Conservation (phyloP, 2,113 vertebrate species). For the Hepsetus odoe region DNA sequence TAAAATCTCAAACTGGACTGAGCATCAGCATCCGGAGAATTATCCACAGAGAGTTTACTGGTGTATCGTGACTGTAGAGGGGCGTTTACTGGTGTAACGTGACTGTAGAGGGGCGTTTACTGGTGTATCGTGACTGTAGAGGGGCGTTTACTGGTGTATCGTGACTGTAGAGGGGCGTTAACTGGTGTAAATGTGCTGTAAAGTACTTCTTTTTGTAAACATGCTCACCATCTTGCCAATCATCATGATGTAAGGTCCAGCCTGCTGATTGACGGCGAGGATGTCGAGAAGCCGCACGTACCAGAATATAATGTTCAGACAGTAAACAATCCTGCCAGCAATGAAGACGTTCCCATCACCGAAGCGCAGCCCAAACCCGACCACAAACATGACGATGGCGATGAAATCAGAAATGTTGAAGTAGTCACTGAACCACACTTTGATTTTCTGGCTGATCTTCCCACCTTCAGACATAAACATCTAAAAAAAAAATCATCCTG, state of each 20-base stretch:
- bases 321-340: conserved; percentile 90
- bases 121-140: too few species aligned
- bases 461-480: conserved; percentile 99
- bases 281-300: conserved; percentile 97
- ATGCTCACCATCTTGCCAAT: conserved; percentile 98
- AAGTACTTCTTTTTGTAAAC: too few species aligned
- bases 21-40: too few species aligned
- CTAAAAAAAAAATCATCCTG: conserved; percentile 69
- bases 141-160: too few species aligned
- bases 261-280: conserved; percentile 97
- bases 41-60: too few species aligned
- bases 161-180: too few species aligned
- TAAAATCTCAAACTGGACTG: too few species aligned
- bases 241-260: conserved; percentile 99
- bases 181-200: too few species aligned
- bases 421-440: conserved; percentile 97
- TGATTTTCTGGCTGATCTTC: conserved; percentile 96
- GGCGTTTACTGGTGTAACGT: too few species aligned
- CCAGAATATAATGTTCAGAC: conserved; percentile 99
- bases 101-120: too few species aligned
- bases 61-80: too few species aligned
- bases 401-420: conserved; percentile 95
- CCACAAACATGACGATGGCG: conserved; percentile 92
- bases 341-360: conserved; percentile 77
- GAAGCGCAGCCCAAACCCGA: conserved; percentile 92